phyloP scores from a whole-genome alignment of 2,797 vertebrate species.

The Lithobates pipiens region DNA sequence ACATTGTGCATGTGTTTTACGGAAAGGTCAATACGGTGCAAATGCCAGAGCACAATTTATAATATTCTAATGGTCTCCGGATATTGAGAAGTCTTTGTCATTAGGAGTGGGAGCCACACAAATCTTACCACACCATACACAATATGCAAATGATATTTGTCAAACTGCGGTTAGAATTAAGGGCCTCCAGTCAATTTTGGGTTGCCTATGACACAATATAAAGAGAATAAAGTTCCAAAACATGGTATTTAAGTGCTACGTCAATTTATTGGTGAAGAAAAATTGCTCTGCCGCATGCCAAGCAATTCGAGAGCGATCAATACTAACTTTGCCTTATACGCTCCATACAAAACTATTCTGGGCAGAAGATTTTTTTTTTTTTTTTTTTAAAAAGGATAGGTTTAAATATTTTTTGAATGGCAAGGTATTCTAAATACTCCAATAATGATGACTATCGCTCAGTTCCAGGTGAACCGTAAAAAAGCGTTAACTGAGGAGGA shows the following conservation, averaged over 20 bases:
- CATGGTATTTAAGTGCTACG: neutral
- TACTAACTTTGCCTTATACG: neutral
- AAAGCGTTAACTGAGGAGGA: constrained; percentile 74
- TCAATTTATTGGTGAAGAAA: neutral
- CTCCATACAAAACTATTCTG: constrained; percentile 1
- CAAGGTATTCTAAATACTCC: neutral
- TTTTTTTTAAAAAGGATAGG: neutral
- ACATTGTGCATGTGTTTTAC: constrained; percentile 75
- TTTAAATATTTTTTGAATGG: neutral
- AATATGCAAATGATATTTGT: constrained; percentile 48
- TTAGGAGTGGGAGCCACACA: constrained; percentile 58
- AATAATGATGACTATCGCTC: neutral
- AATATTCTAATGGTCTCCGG: constrained; percentile 65
- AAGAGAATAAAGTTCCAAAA: constrained; percentile 17
- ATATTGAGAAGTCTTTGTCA: constrained; percentile 66
- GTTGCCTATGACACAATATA: constrained; percentile 28
- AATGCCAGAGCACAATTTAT: constrained; percentile 64
- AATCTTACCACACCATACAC: constrained; percentile 48
- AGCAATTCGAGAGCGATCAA: neutral
- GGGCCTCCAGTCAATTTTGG: neutral
- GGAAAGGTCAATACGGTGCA: constrained; percentile 67
- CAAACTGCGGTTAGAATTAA: constrained; percentile 17
- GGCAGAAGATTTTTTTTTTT: neutral
- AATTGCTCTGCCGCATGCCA: neutral
- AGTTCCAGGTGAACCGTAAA: constrained; percentile 58